These are phyloP conservation scores for Liodrosophila aerea DNA, from an alignment of 2,888 invertebrate species.

Conservation along the genomic window DNA sequence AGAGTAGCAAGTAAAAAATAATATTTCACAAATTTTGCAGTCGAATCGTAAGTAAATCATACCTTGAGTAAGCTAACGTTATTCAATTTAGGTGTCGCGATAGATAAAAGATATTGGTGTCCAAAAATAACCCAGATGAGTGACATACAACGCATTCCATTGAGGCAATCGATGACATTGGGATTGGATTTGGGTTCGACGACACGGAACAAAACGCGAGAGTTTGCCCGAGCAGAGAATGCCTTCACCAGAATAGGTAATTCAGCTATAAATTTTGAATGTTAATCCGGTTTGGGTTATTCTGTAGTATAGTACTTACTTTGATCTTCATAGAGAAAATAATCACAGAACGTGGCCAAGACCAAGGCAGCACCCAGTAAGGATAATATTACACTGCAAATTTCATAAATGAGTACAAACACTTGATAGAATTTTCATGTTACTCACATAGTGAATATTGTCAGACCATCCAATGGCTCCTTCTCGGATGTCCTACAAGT, in stretches of 20 bases:
- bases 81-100: slow-evolving; percentile 64
- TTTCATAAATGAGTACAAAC: no score
- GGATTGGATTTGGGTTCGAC: slow-evolving; percentile 26
- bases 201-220: slow-evolving; percentile 48
- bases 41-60: no score
- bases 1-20: neutral
- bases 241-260: slow-evolving; percentile 38
- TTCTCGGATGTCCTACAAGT: neutral
- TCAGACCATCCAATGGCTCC: slow-evolving; percentile 1
- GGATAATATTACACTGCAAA: neutral
- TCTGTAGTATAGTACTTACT: slow-evolving; percentile 19
- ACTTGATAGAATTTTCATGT: no score
- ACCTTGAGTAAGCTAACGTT: slow-evolving; percentile 24
- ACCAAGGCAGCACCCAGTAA: slow-evolving; percentile 25
- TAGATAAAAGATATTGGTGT: slow-evolving; percentile 52
- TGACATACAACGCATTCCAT: slow-evolving; percentile 82
- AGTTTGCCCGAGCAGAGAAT: slow-evolving; percentile 65
- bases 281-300: neutral
- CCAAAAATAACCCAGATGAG: slow-evolving; percentile 80
- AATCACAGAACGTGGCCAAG: slow-evolving; percentile 51
- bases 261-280: neutral
- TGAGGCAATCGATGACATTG: slow-evolving; percentile 72
- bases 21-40: no score
- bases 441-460: slow-evolving; percentile 2
- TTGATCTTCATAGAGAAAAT: slow-evolving; percentile 26